These are phyloP conservation scores for Platorchestia sp. DNA, from an alignment of 1,140 invertebrate species.

Conservation along the genomic window DNA sequence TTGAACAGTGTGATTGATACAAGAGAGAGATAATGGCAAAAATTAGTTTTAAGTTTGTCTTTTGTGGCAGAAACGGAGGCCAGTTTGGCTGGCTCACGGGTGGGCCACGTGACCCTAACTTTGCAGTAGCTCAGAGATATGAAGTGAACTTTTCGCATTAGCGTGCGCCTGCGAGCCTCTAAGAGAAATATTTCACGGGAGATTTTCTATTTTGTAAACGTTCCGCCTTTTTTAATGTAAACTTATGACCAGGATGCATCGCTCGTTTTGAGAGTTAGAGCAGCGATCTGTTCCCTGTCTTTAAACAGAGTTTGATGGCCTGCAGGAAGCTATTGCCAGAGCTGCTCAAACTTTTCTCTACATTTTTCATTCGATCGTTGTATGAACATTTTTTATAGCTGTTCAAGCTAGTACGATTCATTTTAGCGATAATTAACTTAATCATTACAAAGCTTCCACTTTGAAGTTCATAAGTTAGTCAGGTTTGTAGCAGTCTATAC, in stretches of 20 bases:
- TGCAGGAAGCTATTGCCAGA: not conserved
- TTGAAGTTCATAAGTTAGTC: no score
- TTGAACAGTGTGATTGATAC: no score
- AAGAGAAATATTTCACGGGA: conserved; percentile 4
- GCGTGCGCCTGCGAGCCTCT: not conserved
- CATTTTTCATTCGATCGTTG: not conserved
- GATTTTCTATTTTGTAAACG: conserved; percentile 38
- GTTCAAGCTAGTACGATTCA: not conserved
- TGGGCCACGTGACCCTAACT: not conserved
- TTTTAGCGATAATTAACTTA: not conserved
- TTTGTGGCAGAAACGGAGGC: no score
- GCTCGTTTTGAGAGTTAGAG: not conserved
- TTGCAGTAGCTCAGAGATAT: not conserved
- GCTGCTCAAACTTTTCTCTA: not conserved
- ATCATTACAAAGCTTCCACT: not conserved
- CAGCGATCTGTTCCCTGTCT: not conserved
- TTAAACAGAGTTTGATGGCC: not conserved
- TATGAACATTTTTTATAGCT: not conserved
- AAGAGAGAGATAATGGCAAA: no score
- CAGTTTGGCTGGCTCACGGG: no score
- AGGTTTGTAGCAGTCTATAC: no score
- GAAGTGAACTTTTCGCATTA: conserved; percentile 39
- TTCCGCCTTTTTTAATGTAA: conserved; percentile 16
- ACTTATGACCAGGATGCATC: conserved; percentile 22
- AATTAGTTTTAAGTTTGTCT: no score